Conservation (phyloP, 1,140 invertebrate species). For the Papilio polytes region DNA sequence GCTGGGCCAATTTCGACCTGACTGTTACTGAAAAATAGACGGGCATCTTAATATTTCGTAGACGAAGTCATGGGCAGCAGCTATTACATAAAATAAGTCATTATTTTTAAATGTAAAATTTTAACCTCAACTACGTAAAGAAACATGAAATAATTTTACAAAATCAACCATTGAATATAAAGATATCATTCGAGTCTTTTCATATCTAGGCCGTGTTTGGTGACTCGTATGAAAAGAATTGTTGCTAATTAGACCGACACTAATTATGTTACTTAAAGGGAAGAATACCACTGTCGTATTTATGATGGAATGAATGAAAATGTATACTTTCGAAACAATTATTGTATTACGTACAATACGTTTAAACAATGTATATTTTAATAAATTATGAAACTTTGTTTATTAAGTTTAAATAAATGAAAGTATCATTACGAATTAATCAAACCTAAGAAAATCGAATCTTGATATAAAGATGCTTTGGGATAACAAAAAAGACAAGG, state of each 20-base stretch:
- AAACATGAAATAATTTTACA: not conserved
- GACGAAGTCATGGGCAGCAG: too few relatives aligned
- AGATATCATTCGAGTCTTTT: conserved; percentile 6
- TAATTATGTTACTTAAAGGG: not conserved
- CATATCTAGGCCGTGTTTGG: not conserved
- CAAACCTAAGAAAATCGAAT: too few relatives aligned
- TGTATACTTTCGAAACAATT: not conserved
- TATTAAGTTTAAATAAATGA: not conserved
- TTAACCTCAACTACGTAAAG: too few relatives aligned
- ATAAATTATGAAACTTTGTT: not conserved
- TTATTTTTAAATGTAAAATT: too few relatives aligned
- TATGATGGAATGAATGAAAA: not conserved
- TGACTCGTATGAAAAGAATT: conserved; percentile 15
- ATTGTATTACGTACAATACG: not conserved
- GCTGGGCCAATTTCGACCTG: too few relatives aligned
- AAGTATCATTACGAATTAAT: too few relatives aligned
- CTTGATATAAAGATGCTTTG: too few relatives aligned
- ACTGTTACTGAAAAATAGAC: too few relatives aligned
- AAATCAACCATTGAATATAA: not conserved
- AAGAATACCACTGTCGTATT: not conserved
- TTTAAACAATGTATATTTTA: not conserved
- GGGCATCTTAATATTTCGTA: too few relatives aligned
- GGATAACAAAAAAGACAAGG: too few relatives aligned
- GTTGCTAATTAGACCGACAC: not conserved
- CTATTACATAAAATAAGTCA: too few relatives aligned